Conservation (phyloP, 64 coral and sea anemone species). For the Trachythela sp. region DNA sequence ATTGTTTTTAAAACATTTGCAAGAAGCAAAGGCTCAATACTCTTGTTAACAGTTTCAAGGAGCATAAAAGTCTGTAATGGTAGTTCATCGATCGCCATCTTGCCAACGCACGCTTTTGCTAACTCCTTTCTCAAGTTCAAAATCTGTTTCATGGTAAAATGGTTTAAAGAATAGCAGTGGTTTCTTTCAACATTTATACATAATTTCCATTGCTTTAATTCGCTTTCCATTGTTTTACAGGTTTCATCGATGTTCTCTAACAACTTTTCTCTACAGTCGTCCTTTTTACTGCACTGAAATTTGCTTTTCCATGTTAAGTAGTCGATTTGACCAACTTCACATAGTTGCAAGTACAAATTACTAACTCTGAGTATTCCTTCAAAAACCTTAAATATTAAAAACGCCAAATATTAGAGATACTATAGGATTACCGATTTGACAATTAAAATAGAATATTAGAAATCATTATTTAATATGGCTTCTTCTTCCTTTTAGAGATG, state of each 20-base stretch:
- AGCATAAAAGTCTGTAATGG: conserved; percentile 48
- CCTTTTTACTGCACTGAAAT: neutral
- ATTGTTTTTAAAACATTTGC: neutral
- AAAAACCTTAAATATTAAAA: conserved; percentile 52
- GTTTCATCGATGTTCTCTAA: neutral
- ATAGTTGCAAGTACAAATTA: conserved; percentile 55
- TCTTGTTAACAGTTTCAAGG: conserved; percentile 48
- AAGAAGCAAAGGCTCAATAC: neutral
- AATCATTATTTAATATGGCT: neutral
- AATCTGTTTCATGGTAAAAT: conserved; percentile 64
- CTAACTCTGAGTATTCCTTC: conserved; percentile 54
- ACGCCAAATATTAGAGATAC: no score
- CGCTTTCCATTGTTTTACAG: conserved; percentile 35
- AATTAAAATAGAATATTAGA: no score
- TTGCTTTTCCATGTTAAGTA: conserved; percentile 59
- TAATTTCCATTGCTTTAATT: conserved; percentile 36
- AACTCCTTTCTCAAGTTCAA: conserved; percentile 56
- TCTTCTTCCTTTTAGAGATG: neutral
- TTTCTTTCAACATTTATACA: conserved; percentile 19
- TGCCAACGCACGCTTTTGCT: neutral
- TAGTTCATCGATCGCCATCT: neutral
- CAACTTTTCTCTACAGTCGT: neutral
- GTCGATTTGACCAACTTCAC: conserved; percentile 56
- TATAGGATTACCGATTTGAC: neutral
- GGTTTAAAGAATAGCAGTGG: conserved; percentile 50